Base-by-base conservation (phyloP, 53 echinoderm and acorn worm species). In the Holothuria scabra region DNA sequence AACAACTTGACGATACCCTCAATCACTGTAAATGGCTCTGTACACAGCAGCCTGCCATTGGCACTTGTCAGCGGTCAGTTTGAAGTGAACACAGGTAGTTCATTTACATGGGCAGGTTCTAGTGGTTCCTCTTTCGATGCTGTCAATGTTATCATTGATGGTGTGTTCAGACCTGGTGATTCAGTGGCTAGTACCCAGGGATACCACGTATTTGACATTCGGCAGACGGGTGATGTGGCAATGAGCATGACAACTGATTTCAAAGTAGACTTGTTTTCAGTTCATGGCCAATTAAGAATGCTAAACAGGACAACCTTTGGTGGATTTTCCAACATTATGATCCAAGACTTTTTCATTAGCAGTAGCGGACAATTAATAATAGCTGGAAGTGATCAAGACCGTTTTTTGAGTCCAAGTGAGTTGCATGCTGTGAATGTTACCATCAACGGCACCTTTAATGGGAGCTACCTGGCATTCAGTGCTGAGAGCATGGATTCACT, bases 61-160 rank as follows among this genome's bases (percentile, higher is more conserved):
- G 70, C 78, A 32, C 52, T 94, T 21, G 56, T 86, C 30, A 79
- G 89, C 28, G 10, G 31, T 19, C 34, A 16, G 29, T 84, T 94
- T 66, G 80, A 89, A 6, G 62, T 94, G 8, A 48, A 10, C 14
- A 14, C 14, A 3, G 82, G 60, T 46, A 91, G 94, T 0, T 60
- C 86, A n/a, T 38, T 94, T 41, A 59, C 56, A 13, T 94, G 94
- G 94, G 87, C 87, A 10, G 89, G 91, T 25, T 67, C 49, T 56
- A 59, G 23, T 37, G 44, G 61, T 26, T 91, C 90, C 0, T n/a
- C 88, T 14, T 64, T 90, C 7, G 79, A 82, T 24, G 87, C 89
- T 82, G 82, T 84, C 66, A 83, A 81, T 5, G 76, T 82, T 28
- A 49, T 32, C 30, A 74, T 94, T 11, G 79, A 94, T 26, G 94